Evolutionary conservation across 2,888 invertebrate species (phyloP).

Genomic region (Lordiphosa andalusiaca): DNA sequence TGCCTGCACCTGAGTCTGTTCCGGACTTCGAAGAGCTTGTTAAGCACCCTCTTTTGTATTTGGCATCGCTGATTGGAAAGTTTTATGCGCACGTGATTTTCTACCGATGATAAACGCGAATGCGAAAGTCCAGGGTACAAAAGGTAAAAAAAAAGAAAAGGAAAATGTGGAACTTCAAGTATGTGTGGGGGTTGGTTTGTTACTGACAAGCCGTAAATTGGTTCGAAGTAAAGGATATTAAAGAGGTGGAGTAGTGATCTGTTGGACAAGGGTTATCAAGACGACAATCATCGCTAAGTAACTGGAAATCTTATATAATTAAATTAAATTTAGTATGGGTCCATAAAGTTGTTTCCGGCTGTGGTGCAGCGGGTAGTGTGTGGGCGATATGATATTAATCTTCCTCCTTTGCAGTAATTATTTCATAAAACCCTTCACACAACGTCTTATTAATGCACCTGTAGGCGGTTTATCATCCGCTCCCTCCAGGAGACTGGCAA

Average conservation of each 20-base stretch:
- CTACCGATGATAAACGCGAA: constrained; percentile 50
- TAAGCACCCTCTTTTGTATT: constrained; percentile 58
- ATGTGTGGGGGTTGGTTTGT: constrained; percentile 21
- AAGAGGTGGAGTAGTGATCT: neutral
- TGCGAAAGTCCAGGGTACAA: constrained; percentile 23
- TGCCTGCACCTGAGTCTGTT: constrained; percentile 42
- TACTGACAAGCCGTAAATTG: constrained; percentile 57
- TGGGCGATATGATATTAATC: too few species aligned
- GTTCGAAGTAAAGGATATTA: neutral
- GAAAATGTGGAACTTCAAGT: constrained; percentile 16
- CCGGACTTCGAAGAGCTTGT: constrained; percentile 60
- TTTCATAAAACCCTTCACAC: constrained; percentile 10
- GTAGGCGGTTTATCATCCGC: constrained; percentile 36
- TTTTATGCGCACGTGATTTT: constrained; percentile 72
- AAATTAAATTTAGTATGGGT: too few species aligned
- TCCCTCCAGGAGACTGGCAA: constrained; percentile 22
- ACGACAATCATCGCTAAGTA: too few species aligned
- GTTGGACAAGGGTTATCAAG: too few species aligned
- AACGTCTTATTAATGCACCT: constrained; percentile 37
- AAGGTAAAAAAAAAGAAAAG: constrained; percentile 10
- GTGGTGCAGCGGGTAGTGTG: too few species aligned
- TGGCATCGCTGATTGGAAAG: constrained; percentile 66
- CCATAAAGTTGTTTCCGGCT: too few species aligned
- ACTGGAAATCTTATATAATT: too few species aligned
- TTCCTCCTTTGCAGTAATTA: too few species aligned